Conservation (phyloP, 2,113 vertebrate genomes). For the Sinocyclocheilus maitianheensis region DNA sequence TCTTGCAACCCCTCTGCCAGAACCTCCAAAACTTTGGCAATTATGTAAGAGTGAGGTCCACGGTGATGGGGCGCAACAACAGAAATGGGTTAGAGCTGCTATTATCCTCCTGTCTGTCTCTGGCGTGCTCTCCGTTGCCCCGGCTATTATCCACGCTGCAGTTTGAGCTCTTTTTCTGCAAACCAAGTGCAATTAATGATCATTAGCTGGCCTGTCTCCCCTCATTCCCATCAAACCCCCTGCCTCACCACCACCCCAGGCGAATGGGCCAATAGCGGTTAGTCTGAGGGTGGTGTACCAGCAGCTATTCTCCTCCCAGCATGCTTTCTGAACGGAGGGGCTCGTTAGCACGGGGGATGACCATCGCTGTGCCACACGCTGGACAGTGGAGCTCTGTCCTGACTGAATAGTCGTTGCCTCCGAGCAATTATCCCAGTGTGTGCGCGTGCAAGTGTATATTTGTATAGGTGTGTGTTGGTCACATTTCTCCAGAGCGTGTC, state of each 20-base stretch:
- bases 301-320: constrained; percentile 87
- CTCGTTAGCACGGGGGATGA: constrained; percentile 68
- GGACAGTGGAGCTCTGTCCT: constrained; percentile 81
- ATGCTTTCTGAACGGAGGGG: constrained; percentile 75
- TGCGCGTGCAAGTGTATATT: constrained; percentile 9
- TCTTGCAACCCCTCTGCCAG: constrained; percentile 29
- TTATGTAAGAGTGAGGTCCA: constrained; percentile 71
- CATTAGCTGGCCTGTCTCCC: constrained; percentile 93
- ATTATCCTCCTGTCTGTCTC: constrained; percentile 62
- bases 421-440: constrained; percentile 83
- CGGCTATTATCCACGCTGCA: constrained; percentile 74
- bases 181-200: constrained; percentile 94
- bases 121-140: constrained; percentile 46
- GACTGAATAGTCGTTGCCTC: constrained; percentile 86
- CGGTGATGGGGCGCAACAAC: constrained; percentile 66
- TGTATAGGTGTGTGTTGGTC: constrained; percentile 58
- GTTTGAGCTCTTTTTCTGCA: constrained; percentile 82
- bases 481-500: constrained; percentile 81
- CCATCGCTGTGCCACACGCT: constrained; percentile 89
- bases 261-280: constrained; percentile 72
- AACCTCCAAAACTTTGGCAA: constrained; percentile 67
- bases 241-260: constrained; percentile 69
- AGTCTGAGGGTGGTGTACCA: constrained; percentile 67
- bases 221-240: constrained; percentile 82
- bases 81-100: constrained; percentile 71